Evolutionary conservation across 1,140 invertebrate species (phyloP).

Genomic region (Hypothenemus hampei): DNA sequence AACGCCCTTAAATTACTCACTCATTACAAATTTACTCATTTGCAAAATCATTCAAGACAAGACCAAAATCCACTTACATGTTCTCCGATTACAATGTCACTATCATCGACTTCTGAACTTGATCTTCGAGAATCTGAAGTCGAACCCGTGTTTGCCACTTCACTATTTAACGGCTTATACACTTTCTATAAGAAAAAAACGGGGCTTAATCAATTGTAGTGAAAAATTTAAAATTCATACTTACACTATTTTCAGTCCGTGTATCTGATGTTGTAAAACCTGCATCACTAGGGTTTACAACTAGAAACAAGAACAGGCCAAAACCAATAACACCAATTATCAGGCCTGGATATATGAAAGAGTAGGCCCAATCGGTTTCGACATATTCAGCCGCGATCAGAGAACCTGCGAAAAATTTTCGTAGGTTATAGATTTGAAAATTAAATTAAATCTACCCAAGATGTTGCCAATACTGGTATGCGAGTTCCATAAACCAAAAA

Average conservation of each 20-base stretch:
- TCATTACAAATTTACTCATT: too few relatives aligned
- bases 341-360: constrained; percentile 87
- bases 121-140: constrained; percentile 25
- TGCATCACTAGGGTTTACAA: constrained; percentile 71
- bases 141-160: constrained; percentile 32
- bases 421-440: too few relatives aligned
- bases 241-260: constrained; percentile 8
- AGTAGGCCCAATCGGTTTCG: constrained; percentile 81
- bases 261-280: constrained; percentile 51
- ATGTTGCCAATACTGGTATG: constrained; percentile 96
- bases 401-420: constrained; percentile 46
- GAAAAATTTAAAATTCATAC: not conserved
- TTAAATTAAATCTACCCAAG: constrained; percentile 57
- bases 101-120: constrained; percentile 44
- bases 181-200: constrained; percentile 28
- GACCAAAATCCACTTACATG: constrained; percentile 42
- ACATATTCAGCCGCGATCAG: constrained; percentile 83
- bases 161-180: constrained; percentile 33
- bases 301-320: constrained; percentile 81
- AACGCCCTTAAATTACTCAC: too few relatives aligned
- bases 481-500: constrained; percentile 96
- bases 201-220: not conserved
- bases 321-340: constrained; percentile 76
- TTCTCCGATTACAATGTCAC: constrained; percentile 43
- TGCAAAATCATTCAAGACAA: too few relatives aligned